These are phyloP conservation scores for Calephelis perditalis DNA, from an alignment of 2,888 invertebrate genomes.

Conservation along the genomic window DNA sequence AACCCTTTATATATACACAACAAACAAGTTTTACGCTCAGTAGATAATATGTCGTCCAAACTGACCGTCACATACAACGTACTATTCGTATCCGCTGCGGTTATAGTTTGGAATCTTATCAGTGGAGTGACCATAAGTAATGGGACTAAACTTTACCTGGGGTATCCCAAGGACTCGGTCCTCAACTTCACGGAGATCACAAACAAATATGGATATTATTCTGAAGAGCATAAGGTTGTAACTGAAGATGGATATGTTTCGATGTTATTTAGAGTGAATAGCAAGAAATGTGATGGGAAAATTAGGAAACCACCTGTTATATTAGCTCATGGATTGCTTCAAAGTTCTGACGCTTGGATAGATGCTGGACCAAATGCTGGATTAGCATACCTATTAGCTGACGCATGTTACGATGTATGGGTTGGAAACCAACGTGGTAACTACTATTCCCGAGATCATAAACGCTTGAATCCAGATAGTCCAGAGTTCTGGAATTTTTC, in stretches of 20 bases:
- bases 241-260: conserved; percentile 43
- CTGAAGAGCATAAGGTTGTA: conserved; percentile 46
- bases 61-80: conserved; percentile 36
- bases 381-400: conserved; percentile 33
- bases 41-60: conserved; percentile 41
- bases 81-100: conserved; percentile 32
- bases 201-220: conserved; percentile 40
- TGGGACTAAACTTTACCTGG: conserved; percentile 36
- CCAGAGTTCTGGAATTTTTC: conserved; percentile 69
- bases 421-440: conserved; percentile 73
- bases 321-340: conserved; percentile 37
- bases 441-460: conserved; percentile 74
- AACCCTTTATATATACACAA: too few species aligned
- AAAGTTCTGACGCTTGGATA: conserved; percentile 37
- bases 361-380: conserved; percentile 35
- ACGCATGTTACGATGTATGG: conserved; percentile 46
- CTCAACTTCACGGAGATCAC: conserved; percentile 46
- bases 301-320: conserved; percentile 31
- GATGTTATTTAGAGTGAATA: conserved; percentile 28
- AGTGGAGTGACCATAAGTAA: conserved; percentile 32
- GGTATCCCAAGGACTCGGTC: conserved; percentile 34
- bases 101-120: conserved; percentile 31
- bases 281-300: conserved; percentile 26
- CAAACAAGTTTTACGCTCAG: conserved; percentile 28
- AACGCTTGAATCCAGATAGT: conserved; percentile 40